These are phyloP conservation scores for Oryzias melastigma DNA, from an alignment of 2,113 vertebrate genomes.

Conservation along the genomic window DNA sequence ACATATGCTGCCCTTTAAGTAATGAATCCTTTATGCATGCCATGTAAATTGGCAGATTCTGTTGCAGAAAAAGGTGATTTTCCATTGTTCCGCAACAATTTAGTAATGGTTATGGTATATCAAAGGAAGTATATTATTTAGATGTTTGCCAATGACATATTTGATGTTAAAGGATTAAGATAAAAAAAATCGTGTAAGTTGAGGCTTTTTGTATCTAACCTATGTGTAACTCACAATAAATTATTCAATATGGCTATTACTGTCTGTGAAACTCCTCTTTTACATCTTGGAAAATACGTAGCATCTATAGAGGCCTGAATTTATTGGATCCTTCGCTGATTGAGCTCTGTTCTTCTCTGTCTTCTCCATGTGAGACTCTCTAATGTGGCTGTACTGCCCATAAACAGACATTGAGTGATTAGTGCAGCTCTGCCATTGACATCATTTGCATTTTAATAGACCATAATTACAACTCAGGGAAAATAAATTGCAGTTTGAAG, in stretches of 20 bases:
- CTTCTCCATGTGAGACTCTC: constrained; percentile 47
- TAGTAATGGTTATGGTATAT: no score
- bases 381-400: constrained; percentile 68
- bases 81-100: no score
- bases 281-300: constrained; percentile 11
- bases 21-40: no score
- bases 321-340: constrained; percentile 47
- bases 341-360: constrained; percentile 52
- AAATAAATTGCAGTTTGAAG: constrained; percentile 78
- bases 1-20: no score
- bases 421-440: constrained; percentile 72
- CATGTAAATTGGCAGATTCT: no score
- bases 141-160: not conserved
- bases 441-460: constrained; percentile 83
- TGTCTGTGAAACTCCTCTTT: not conserved
- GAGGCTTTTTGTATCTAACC: not conserved
- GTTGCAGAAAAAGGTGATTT: no score
- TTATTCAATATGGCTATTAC: constrained; percentile 1
- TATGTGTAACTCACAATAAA: not conserved
- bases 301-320: constrained; percentile 25
- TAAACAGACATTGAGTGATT: constrained; percentile 76
- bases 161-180: not conserved
- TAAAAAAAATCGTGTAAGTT: not conserved
- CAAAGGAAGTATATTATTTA: no score
- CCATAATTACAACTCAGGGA: constrained; percentile 77